Percentiles rank a stretch among this genome's conserved stretches.
Evolutionary conservation across 2,888 invertebrate genomes (phyloP).

Genomic region (Acanthosepion esculentum): DNA sequence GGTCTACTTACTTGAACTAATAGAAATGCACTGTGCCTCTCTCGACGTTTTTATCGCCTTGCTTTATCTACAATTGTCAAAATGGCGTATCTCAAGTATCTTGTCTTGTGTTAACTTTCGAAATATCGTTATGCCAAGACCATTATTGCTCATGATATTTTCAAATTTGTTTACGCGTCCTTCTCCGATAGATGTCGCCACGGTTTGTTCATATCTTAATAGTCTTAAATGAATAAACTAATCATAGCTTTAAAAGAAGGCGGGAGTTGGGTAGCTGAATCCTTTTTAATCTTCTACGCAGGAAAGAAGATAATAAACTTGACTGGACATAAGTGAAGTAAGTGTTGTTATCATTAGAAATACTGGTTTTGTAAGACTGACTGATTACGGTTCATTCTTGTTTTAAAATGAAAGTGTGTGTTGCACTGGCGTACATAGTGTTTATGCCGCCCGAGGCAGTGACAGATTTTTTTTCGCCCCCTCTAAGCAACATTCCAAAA

Average conservation of each 20-base stretch:
- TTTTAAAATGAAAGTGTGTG: not conserved
- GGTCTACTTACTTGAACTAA: not conserved
- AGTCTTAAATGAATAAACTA: conserved; percentile 21
- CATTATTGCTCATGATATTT: not conserved
- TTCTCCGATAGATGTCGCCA: not conserved
- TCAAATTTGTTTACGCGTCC: not conserved
- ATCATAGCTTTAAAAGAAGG: not conserved
- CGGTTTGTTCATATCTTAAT: not conserved
- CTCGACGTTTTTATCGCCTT: not conserved
- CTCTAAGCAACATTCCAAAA: too few relatives aligned
- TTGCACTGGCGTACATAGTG: too few relatives aligned
- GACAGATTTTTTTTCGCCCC: too few relatives aligned
- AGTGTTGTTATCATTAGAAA: not conserved
- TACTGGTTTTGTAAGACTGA: not conserved
- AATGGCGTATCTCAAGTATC: conserved; percentile 12
- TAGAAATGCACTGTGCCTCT: not conserved
- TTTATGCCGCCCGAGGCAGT: too few relatives aligned
- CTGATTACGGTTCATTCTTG: not conserved
- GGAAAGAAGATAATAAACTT: not conserved
- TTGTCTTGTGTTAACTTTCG: not conserved
- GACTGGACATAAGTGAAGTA: not conserved
- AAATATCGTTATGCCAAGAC: not conserved
- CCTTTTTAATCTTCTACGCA: not conserved
- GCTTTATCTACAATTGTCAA: not conserved
- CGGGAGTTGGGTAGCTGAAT: not conserved